phyloP scores from a whole-genome alignment of 1,140 invertebrate genomes.

The Bombus waltoni region DNA sequence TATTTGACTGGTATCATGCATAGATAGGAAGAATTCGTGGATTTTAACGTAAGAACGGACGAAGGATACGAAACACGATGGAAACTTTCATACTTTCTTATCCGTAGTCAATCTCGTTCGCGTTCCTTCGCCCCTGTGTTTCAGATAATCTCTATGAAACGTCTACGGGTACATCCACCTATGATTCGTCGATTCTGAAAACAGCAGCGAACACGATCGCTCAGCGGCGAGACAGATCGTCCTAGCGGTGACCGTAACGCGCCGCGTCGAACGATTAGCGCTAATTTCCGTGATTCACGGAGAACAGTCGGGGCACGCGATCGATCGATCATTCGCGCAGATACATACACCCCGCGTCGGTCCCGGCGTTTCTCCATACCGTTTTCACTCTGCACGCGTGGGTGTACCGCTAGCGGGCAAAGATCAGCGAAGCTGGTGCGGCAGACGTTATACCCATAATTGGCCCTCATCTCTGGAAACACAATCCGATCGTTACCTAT shows the following conservation, averaged over 20 bases:
- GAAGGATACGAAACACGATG: too few relatives aligned
- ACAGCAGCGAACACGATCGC: too few relatives aligned
- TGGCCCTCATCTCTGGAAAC: constrained; percentile 72
- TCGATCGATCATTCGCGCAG: constrained; percentile 35
- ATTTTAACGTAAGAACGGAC: background rate
- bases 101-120: background rate
- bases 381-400: constrained; percentile 58
- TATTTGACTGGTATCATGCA: background rate
- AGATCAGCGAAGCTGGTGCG: constrained; percentile 64
- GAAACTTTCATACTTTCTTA: too few relatives aligned
- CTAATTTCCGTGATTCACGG: constrained; percentile 21
- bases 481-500: constrained; percentile 77
- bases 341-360: background rate
- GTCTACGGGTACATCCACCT: background rate
- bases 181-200: background rate
- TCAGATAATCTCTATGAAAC: background rate
- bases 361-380: background rate
- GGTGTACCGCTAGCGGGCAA: constrained; percentile 64
- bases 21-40: background rate
- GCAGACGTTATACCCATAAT: constrained; percentile 71
- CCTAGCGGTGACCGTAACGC: too few relatives aligned
- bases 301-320: constrained; percentile 1
- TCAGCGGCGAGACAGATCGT: too few relatives aligned
- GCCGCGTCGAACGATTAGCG: background rate
- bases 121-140: background rate